phyloP scores from a whole-genome alignment of 1,140 invertebrate species.

The Brachionus calyciflorus region DNA sequence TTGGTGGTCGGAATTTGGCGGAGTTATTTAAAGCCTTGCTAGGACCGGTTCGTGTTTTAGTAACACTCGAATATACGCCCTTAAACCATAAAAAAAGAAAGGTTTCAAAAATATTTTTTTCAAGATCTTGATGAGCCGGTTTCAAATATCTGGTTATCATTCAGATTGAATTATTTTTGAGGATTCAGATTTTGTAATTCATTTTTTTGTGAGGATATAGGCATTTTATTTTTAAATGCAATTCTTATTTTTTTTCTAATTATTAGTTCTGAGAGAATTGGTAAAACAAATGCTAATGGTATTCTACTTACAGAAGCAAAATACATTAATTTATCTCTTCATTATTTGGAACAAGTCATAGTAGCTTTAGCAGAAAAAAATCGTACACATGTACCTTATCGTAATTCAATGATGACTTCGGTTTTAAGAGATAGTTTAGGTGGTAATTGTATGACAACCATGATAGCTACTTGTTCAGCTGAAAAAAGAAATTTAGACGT shows the following conservation, averaged over 20 bases:
- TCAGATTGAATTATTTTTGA: too few species aligned
- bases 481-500: conserved; percentile 64
- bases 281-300: conserved; percentile 62
- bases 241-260: too few species aligned
- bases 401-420: conserved; percentile 68
- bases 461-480: conserved; percentile 68
- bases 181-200: neutral
- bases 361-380: conserved; percentile 66
- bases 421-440: conserved; percentile 68
- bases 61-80: too few species aligned
- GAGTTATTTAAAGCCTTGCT: too few species aligned
- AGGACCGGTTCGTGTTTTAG: too few species aligned
- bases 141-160: too few species aligned
- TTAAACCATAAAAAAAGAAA: too few species aligned
- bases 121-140: too few species aligned
- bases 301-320: conserved; percentile 66
- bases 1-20: too few species aligned
- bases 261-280: conserved; percentile 59
- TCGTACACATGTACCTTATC: conserved; percentile 67
- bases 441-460: conserved; percentile 69
- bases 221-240: too few species aligned
- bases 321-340: conserved; percentile 69
- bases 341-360: conserved; percentile 71
- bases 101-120: too few species aligned
- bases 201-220: too few species aligned